Evolutionary conservation across 2,113 vertebrate species (phyloP), one percentile per base, ranked within the genome.

Genomic region (Lepisosteus osseus): DNA sequence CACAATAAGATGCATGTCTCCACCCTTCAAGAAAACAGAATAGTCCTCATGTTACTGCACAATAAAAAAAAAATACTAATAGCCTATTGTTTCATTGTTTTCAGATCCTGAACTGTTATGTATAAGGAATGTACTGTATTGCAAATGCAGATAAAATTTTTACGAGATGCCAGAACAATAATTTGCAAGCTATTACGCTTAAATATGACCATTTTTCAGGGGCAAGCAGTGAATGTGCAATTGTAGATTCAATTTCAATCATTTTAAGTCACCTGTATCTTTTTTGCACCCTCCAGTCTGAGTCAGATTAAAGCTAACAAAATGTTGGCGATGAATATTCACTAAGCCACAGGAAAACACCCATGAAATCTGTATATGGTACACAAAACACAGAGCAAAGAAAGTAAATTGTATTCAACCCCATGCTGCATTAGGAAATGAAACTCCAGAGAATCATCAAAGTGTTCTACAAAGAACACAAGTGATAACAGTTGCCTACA

Each of bases 201-300:
- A 44, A 66, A 15, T 6, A 61, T n/a, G 14, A 73, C 0, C 1
- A 15, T 11, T 67, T 14, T 29, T 51, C 70, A 79, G 67, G 55
- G 74, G 74, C 0, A 68, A 41, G 65, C 64, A 69, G 72, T 69
- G 47, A 70, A 56, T 3, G 72, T 2, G 17, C 0, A 78, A 72
- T 56, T 59, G 69, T 17, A n/a, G 4, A 6, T 73, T 17, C 7
- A 17, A 67, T 42, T 68, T 44, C 17, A 76, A 69, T 63, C 65
- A 66, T 79, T 72, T 57, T 65, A 72, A 81, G 68, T 14, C 51
- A 79, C 15, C 67, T 78, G 68, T 71, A 15, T 74, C 69, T 78
- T 74, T 47, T 68, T 14, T 72, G 44, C 29, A 29, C 29, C 29
- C 29, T 29, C 29, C 29, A 29, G 29, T 29, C 29, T 1, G 29